phyloP scores from a whole-genome alignment of 2,888 invertebrate genomes.

The Glyphotaelius pellucidus region DNA sequence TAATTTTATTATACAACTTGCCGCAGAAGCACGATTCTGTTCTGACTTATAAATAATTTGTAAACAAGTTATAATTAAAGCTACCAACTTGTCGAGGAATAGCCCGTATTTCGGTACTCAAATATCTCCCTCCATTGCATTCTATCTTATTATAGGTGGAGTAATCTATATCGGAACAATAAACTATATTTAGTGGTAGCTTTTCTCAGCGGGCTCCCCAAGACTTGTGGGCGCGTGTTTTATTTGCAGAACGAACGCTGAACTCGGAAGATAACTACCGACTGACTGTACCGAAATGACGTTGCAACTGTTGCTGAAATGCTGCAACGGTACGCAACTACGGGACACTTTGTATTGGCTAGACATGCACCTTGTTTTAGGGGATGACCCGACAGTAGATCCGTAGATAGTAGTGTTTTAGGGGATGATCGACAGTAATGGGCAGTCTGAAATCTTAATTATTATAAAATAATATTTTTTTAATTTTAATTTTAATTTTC shows the following conservation, averaged over 20 bases:
- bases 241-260: slow-evolving; percentile 10
- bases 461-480: too few species aligned
- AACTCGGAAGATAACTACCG: not conserved
- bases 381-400: too few species aligned
- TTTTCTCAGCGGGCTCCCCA: not conserved
- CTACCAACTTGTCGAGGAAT: not conserved
- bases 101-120: not conserved
- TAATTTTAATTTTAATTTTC: too few species aligned
- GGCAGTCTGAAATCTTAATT: too few species aligned
- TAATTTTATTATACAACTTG: not conserved
- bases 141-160: slow-evolving; percentile 14
- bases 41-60: not conserved
- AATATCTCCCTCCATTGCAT: slow-evolving; percentile 10
- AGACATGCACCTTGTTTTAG: too few species aligned
- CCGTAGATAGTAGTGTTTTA: too few species aligned
- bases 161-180: slow-evolving; percentile 38
- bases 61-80: not conserved
- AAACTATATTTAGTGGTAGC: slow-evolving; percentile 28
- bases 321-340: too few species aligned
- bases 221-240: not conserved
- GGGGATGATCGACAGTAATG: too few species aligned
- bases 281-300: not conserved
- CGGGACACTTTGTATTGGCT: too few species aligned
- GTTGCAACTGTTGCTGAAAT: not conserved
- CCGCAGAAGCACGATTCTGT: not conserved